These are phyloP conservation scores for Doris montereyensis DNA, from an alignment of 2,888 invertebrate genomes.

Conservation along the genomic window DNA sequence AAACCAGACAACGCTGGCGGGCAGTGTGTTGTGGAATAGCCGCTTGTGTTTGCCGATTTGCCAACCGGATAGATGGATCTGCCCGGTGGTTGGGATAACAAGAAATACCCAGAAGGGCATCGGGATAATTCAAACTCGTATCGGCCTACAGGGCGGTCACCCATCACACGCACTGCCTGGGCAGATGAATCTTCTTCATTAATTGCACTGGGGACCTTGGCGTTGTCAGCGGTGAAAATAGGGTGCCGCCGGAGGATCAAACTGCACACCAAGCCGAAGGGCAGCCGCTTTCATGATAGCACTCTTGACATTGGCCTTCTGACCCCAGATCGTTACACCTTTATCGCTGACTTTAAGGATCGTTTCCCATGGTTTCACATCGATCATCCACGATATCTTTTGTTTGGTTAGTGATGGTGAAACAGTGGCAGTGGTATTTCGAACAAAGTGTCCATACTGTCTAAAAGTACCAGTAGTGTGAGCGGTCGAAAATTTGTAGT, in stretches of 20 bases:
- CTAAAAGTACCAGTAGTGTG: slow-evolving; percentile 46
- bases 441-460: slow-evolving; percentile 45
- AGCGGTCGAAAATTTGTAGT: slow-evolving; percentile 41
- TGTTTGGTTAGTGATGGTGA: slow-evolving; percentile 42
- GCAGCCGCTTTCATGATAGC: slow-evolving; percentile 43
- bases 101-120: slow-evolving; percentile 45
- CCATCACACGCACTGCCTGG: slow-evolving; percentile 40
- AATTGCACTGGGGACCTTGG: slow-evolving; percentile 29
- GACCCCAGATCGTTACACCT: slow-evolving; percentile 42
- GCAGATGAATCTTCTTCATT: slow-evolving; percentile 37
- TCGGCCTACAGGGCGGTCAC: slow-evolving; percentile 40
- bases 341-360: slow-evolving; percentile 45
- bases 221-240: slow-evolving; percentile 44
- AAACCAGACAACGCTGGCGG: slow-evolving; percentile 40
- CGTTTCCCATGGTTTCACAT: slow-evolving; percentile 45
- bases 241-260: too few species aligned
- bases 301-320: slow-evolving; percentile 43
- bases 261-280: slow-evolving; percentile 39
- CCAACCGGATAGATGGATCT: slow-evolving; percentile 45
- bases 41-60: slow-evolving; percentile 44
- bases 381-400: slow-evolving; percentile 44
- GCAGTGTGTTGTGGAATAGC: slow-evolving; percentile 40
- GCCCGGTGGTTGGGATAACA: slow-evolving; percentile 40
- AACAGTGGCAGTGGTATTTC: slow-evolving; percentile 42
- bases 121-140: slow-evolving; percentile 42